A percentile compares a stretch with the other conserved stretches of the same genome.
phyloP scores from a whole-genome alignment of 2,113 vertebrate genomes.

The Laticauda laticaudata region DNA sequence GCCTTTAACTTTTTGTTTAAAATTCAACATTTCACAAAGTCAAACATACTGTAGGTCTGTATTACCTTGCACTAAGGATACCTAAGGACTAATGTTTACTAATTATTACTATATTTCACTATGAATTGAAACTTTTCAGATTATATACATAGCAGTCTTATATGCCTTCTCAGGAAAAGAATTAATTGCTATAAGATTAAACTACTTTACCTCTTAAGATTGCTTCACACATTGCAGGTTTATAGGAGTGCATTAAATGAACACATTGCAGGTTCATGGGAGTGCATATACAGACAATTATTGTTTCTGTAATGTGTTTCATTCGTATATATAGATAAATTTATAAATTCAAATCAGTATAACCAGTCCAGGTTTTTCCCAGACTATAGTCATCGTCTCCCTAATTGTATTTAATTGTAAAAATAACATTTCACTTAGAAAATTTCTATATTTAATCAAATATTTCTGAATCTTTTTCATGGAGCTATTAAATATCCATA shows the following conservation, averaged over 20 bases:
- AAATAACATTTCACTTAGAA: background rate
- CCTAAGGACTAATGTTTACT: background rate
- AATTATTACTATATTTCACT: slow-evolving; percentile 12
- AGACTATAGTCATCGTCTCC: slow-evolving; percentile 35
- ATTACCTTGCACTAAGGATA: background rate
- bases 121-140: background rate
- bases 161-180: background rate
- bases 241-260: background rate
- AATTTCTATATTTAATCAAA: slow-evolving; percentile 33
- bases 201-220: background rate
- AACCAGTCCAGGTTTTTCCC: slow-evolving; percentile 35
- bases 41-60: slow-evolving; percentile 8
- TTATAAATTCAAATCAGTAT: slow-evolving; percentile 35
- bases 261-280: background rate
- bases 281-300: background rate
- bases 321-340: slow-evolving; percentile 22
- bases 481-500: background rate
- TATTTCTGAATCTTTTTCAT: background rate
- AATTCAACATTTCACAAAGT: background rate
- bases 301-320: background rate
- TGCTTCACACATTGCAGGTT: background rate
- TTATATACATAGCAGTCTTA: background rate
- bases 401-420: slow-evolving; percentile 6
- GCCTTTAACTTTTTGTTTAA: background rate
- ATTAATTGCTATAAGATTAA: background rate